Evolutionary conservation across 2,888 invertebrate species (phyloP).

Genomic region (Thereva nobilitata): DNA sequence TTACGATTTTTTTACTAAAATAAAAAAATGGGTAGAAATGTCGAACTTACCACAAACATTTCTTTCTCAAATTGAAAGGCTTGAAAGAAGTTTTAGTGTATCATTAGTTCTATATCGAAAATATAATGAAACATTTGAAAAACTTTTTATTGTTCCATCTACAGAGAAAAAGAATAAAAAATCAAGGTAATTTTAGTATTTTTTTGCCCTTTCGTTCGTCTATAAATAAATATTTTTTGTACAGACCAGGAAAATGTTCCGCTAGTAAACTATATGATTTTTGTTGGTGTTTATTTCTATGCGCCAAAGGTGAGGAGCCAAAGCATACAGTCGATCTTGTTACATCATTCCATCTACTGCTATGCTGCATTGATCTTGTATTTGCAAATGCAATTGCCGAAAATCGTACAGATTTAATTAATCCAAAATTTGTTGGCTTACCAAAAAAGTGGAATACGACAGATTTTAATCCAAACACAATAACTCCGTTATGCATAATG

Average conservation of each 20-base stretch:
- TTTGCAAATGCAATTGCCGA: conserved; percentile 84
- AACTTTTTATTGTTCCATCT: conserved; percentile 75
- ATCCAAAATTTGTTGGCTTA: conserved; percentile 77
- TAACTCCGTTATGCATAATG: conserved; percentile 80
- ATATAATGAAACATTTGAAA: conserved; percentile 84
- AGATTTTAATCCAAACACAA: conserved; percentile 56
- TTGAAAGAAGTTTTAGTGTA: conserved; percentile 91
- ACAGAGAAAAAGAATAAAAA: conserved; percentile 55
- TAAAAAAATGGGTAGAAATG: conserved; percentile 95
- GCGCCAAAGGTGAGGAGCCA: conserved; percentile 84
- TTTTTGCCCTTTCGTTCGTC: background rate
- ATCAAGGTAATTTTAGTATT: conserved; percentile 48
- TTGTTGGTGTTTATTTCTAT: conserved; percentile 91
- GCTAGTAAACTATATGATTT: conserved; percentile 86
- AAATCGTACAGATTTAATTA: conserved; percentile 82
- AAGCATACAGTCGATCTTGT: conserved; percentile 90
- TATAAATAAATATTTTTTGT: conserved; percentile 40
- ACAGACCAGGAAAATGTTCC: conserved; percentile 75
- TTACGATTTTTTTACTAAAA: conserved; percentile 92
- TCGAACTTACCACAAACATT: conserved; percentile 83
- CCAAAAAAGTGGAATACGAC: conserved; percentile 70
- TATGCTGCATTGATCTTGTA: conserved; percentile 89
- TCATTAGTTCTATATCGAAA: conserved; percentile 93
- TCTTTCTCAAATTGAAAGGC: conserved; percentile 76
- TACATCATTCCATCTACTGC: conserved; percentile 87